A percentile compares a stretch with the other conserved stretches of the same genome.
phyloP scores from a whole-genome alignment of 1,140 invertebrate genomes.

The Caenorhabditis latens region DNA sequence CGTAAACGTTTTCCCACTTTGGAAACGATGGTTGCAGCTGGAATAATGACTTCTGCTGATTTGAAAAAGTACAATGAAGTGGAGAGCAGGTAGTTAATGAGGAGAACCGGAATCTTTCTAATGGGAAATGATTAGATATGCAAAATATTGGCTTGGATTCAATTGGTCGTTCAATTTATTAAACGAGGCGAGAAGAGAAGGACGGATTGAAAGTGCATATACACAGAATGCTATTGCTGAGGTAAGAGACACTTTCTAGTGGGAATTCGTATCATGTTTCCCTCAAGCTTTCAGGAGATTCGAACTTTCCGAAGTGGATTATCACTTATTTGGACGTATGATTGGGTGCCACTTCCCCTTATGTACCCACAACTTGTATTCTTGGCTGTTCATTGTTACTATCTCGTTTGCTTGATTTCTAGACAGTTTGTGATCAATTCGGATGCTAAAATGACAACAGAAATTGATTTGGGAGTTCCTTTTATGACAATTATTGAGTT shows the following conservation, averaged over 20 bases:
- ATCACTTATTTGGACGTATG: slow-evolving; percentile 58
- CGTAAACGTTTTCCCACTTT: slow-evolving; percentile 92
- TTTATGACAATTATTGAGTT: slow-evolving; percentile 53
- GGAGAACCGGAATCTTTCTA: background rate
- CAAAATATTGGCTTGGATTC: slow-evolving; percentile 61
- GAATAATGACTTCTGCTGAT: slow-evolving; percentile 71
- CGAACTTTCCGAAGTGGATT: slow-evolving; percentile 34
- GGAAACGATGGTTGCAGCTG: slow-evolving; percentile 88
- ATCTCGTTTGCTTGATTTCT: slow-evolving; percentile 37
- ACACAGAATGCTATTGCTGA: slow-evolving; percentile 59
- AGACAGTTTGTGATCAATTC: slow-evolving; percentile 57
- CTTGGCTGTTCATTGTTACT: slow-evolving; percentile 61
- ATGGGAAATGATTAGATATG: slow-evolving; percentile 1
- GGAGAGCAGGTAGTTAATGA: slow-evolving; percentile 21
- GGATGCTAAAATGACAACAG: slow-evolving; percentile 41
- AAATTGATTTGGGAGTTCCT: slow-evolving; percentile 47
- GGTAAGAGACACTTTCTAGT: slow-evolving; percentile 6
- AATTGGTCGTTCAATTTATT: slow-evolving; percentile 61
- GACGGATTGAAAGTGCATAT: slow-evolving; percentile 48
- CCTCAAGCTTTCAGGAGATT: background rate
- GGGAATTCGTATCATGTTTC: background rate
- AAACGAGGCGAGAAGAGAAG: slow-evolving; percentile 55
- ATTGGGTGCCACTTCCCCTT: slow-evolving; percentile 62
- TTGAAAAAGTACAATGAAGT: slow-evolving; percentile 51
- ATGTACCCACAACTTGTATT: slow-evolving; percentile 62